Base-by-base conservation (phyloP, 2,888 invertebrate species). In the Elmis aenea region DNA sequence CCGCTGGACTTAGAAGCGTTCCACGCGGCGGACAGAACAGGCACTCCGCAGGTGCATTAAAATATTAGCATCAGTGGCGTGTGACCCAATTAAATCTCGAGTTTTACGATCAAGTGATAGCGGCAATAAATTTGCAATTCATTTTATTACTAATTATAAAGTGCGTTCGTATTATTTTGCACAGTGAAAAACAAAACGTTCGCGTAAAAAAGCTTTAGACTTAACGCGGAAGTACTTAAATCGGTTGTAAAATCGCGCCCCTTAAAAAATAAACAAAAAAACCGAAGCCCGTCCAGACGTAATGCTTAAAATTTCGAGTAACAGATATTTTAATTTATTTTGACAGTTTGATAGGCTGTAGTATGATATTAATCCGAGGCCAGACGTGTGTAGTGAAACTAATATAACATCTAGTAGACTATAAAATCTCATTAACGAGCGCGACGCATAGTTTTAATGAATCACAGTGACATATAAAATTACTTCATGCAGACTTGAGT, bases 1-100 rank as follows among this genome's bases (percentile, higher is more conserved):
- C 47, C 41, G 37, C 48, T 45, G 41, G 47, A 38, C 45, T 45
- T 38, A 45, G 42, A 49, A 48, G 46, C 37, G 38, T 34, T 37
- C 30, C 29, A 33, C 33, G 39, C 27, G 35, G 44, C 34, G 39
- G 23, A 33, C 33, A 12, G 45, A 36, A 43, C 47, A 42, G 45
- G 46, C 39, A 42, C 33, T 26, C 15, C 22, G 32, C 31, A 32
- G 23, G 32, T 33, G 32, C 33, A 38, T 38, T 36, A 14, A 14
- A 4, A 12, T 3, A 6, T 26, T 13, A 26, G n/a, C 5, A 18
- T 18, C 18, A 8, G 8, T 5, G 5, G 18, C 18, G 18, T 6
- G 18, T 18, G 18, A 6, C 18, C 5, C 18, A n/a, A 8, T 18
- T 18, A 18, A 6, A 18, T 8, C 18, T 8, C 18, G 8, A 18